Evolutionary conservation across 2,888 invertebrate genomes (phyloP).

Genomic region (Lasioglossum vierecki): DNA sequence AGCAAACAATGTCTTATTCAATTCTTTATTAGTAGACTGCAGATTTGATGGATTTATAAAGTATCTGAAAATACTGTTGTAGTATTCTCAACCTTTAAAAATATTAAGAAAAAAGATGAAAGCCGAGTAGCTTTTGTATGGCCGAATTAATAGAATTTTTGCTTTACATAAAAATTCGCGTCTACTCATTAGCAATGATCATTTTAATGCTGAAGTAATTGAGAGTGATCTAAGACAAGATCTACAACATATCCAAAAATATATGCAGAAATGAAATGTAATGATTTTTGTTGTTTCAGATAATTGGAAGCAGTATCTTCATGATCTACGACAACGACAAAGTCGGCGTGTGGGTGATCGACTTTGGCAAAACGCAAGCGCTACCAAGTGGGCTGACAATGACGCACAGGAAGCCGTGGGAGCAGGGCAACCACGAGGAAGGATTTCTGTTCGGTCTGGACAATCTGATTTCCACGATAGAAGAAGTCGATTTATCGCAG

Average conservation of each 20-base stretch:
- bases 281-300: constrained; percentile 78
- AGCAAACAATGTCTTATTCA: too few species aligned
- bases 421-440: constrained; percentile 98
- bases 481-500: constrained; percentile 79
- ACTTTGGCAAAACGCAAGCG: constrained; percentile 96
- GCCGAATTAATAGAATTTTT: too few species aligned
- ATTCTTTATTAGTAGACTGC: not conserved
- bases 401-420: constrained; percentile 93
- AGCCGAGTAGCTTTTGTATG: too few species aligned
- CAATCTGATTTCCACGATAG: constrained; percentile 91
- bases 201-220: too few species aligned
- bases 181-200: too few species aligned
- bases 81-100: too few species aligned
- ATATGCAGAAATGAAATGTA: not conserved
- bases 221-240: not conserved
- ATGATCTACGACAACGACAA: constrained; percentile 95
- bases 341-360: constrained; percentile 98
- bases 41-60: not conserved
- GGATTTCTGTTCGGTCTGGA: constrained; percentile 97
- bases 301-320: constrained; percentile 96
- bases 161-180: too few species aligned
- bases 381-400: constrained; percentile 89
- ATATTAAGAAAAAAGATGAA: too few species aligned
- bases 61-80: too few species aligned
- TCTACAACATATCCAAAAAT: not conserved